phyloP scores from a whole-genome alignment of 2,888 invertebrate genomes.

The Drosophila demipolita region DNA sequence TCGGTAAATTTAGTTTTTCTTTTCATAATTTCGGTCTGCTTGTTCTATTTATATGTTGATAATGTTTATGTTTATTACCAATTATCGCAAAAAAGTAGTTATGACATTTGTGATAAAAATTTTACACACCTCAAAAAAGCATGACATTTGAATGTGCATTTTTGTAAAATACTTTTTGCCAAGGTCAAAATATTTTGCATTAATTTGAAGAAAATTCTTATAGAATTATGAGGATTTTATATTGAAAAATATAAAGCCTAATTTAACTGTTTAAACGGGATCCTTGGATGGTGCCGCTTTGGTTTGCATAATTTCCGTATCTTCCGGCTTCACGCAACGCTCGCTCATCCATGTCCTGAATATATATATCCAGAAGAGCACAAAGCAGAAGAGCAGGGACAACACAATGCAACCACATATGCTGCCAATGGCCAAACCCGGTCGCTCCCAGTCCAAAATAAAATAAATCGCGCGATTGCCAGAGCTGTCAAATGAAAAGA shows the following conservation, averaged over 20 bases:
- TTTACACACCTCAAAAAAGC: background rate
- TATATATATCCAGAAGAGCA: conserved; percentile 70
- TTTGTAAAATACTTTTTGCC: background rate
- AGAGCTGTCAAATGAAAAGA: conserved; percentile 73
- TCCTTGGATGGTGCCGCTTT: background rate
- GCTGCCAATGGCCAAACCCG: conserved; percentile 84
- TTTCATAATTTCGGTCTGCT: background rate
- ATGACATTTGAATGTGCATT: background rate
- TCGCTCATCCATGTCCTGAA: conserved; percentile 42
- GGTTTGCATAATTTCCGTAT: conserved; percentile 20
- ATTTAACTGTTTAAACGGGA: conserved; percentile 19
- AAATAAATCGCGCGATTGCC: conserved; percentile 89
- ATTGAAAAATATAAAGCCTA: background rate
- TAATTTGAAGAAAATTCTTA: background rate
- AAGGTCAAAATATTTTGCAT: background rate
- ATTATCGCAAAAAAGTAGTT: background rate
- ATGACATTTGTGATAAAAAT: background rate
- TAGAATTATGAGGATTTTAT: background rate
- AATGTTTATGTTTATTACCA: background rate
- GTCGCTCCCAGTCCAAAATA: conserved; percentile 90
- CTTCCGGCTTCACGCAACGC: conserved; percentile 38
- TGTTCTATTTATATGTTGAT: background rate
- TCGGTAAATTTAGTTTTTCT: background rate
- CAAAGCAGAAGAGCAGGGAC: conserved; percentile 59
- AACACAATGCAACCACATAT: conserved; percentile 62